Conservation (phyloP, 2,797 vertebrate species). For the Amblyopsis hoosieri region DNA sequence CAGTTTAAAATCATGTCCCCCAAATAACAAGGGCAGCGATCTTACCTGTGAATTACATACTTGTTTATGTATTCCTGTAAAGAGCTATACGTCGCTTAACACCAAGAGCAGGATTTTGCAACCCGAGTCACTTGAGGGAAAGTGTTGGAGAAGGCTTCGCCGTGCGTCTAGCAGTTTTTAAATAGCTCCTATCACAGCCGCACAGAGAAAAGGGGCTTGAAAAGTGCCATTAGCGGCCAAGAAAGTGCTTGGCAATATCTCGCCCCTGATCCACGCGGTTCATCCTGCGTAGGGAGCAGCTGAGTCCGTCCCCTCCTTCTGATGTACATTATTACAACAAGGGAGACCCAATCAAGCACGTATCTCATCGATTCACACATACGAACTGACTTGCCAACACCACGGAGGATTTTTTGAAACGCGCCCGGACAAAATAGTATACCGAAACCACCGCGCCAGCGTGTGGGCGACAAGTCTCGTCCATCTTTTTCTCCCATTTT, state of each 20-base stretch:
- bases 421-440: conserved; percentile 72
- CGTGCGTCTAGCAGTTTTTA: conserved; percentile 64
- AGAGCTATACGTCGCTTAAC: conserved; percentile 58
- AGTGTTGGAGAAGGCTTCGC: conserved; percentile 61
- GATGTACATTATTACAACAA: conserved; percentile 86
- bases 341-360: conserved; percentile 93
- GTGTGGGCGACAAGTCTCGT: conserved; percentile 69
- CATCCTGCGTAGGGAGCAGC: conserved; percentile 71
- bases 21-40: conserved; percentile 45
- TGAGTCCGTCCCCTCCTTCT: conserved; percentile 81
- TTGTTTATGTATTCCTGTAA: conserved; percentile 66
- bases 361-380: conserved; percentile 87
- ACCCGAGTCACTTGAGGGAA: conserved; percentile 55
- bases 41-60: conserved; percentile 77
- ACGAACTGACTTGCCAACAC: conserved; percentile 66
- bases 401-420: conserved; percentile 73
- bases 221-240: conserved; percentile 77
- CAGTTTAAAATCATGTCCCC: conserved; percentile 1
- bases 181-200: conserved; percentile 75
- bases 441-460: conserved; percentile 60
- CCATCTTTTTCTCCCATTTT: conserved; percentile 59
- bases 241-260: conserved; percentile 81
- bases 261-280: conserved; percentile 74
- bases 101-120: conserved; percentile 57
- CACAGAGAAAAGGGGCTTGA: conserved; percentile 53